Conservation (phyloP, 2,888 invertebrate species). For the Himalopsyche anomala region DNA sequence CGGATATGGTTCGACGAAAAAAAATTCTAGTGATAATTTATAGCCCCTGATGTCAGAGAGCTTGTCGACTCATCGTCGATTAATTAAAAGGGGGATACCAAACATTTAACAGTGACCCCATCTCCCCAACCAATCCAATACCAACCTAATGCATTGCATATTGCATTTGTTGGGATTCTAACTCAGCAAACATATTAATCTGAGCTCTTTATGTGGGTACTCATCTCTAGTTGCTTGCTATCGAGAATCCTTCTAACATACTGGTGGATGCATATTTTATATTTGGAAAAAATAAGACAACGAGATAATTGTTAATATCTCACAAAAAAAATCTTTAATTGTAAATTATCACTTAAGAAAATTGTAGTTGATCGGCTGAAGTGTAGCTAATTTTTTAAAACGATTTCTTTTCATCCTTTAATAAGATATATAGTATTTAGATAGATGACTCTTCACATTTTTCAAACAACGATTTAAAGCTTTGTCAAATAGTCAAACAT, state of each 20-base stretch:
- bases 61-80: slow-evolving; percentile 53
- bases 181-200: slow-evolving; percentile 37
- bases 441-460: too few relatives aligned
- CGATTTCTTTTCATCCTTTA: too few relatives aligned
- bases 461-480: too few relatives aligned
- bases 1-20: too few relatives aligned
- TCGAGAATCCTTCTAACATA: not conserved
- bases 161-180: slow-evolving; percentile 38
- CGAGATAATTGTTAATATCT: not conserved
- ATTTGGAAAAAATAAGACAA: not conserved
- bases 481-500: too few relatives aligned
- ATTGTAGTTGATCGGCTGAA: too few relatives aligned
- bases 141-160: slow-evolving; percentile 22
- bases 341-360: too few relatives aligned
- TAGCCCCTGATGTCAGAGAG: not conserved
- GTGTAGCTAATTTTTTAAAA: too few relatives aligned
- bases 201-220: not conserved
- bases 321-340: too few relatives aligned
- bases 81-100: slow-evolving; percentile 41
- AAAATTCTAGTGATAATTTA: not conserved
- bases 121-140: not conserved
- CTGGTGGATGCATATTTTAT: not conserved
- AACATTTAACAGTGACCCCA: not conserved
- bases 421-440: too few relatives aligned
- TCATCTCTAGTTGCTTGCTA: not conserved